These are phyloP conservation scores for Nicator chloris DNA, from an alignment of 2,113 vertebrate species.

Conservation along the genomic window DNA sequence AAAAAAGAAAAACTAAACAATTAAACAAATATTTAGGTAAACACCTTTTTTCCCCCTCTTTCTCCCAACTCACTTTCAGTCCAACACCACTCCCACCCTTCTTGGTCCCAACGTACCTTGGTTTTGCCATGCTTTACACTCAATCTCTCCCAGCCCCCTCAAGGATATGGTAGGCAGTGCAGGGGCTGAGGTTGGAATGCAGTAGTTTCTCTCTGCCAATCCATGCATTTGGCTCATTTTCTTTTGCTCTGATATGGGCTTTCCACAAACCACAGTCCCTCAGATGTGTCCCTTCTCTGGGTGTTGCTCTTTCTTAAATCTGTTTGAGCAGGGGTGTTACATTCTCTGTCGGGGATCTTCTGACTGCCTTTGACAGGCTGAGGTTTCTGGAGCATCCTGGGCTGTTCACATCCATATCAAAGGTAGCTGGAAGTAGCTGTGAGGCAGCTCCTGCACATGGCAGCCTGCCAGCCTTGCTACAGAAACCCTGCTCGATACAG, in stretches of 20 bases:
- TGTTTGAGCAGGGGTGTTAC: not conserved
- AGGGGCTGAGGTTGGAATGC: not conserved
- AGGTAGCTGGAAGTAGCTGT: not conserved
- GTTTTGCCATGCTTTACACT: not conserved
- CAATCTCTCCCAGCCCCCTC: not conserved
- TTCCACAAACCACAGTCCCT: not conserved
- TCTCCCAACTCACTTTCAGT: not conserved
- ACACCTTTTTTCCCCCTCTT: fast-evolving
- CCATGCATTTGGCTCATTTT: not conserved
- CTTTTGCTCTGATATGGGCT: not conserved
- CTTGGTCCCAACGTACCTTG: not conserved
- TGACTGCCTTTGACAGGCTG: not conserved
- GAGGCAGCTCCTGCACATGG: not conserved
- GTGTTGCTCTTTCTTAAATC: not conserved
- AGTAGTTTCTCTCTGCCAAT: not conserved
- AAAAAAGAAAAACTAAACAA: not conserved
- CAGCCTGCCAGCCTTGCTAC: not conserved
- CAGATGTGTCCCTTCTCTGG: not conserved
- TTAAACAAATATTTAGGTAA: not conserved
- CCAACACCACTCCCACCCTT: not conserved
- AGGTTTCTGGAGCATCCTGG: not conserved
- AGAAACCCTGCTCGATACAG: not conserved
- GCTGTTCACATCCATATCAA: not conserved
- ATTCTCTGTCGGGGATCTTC: not conserved
- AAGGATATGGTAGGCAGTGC: not conserved